Evolutionary conservation across 2,797 vertebrate species (phyloP), one percentile per base, ranked within the genome.

Genomic region (Delichon dasypus): DNA sequence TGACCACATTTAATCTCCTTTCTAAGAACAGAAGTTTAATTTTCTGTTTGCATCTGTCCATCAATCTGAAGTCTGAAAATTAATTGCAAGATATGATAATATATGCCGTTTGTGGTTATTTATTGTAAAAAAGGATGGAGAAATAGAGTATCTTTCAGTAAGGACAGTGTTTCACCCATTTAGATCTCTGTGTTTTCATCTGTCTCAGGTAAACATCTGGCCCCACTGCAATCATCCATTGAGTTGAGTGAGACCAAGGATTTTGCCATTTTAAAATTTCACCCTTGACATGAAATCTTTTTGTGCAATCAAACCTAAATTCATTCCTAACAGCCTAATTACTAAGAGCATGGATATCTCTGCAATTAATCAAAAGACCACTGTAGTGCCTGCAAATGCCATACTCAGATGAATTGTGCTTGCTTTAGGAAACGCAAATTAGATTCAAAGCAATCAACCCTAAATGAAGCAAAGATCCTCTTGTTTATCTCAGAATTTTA

Each of bases 41-140:
- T 83, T 90, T 91, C 54, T 85, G 11, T 74, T 91, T 85, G 40
- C 75, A 77, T 89, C 75, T 92, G 92, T 72, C 81, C 30, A 16
- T 93, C 75, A 92, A 48, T 77, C 47, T 21, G 70, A 83, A 95
- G 83, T 78, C 51, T 34, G 40, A 81, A 89, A 88, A 81, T 38
- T 55, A 81, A 21, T 78, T 83, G 32, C 79, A 76, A 81, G 25
- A 88, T 88, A 7, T 48, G 54, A 42, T 82, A 80, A 47, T 42
- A 42, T 66, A 83, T 45, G 40, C 23, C 80, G 6, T 78, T 88
- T 84, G n/a, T 60, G 34, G 9, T 88, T 89, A 25, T 54, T 90
- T 76, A n/a, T n/a, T 75, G 10, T n/a, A 58, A 73, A 72, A 81
- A 74, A 40, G 5, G 29, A n/a, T 71, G 25, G 30, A 83, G 30